Conservation (phyloP, 2,888 invertebrate species). For the Cosmia pyralina region DNA sequence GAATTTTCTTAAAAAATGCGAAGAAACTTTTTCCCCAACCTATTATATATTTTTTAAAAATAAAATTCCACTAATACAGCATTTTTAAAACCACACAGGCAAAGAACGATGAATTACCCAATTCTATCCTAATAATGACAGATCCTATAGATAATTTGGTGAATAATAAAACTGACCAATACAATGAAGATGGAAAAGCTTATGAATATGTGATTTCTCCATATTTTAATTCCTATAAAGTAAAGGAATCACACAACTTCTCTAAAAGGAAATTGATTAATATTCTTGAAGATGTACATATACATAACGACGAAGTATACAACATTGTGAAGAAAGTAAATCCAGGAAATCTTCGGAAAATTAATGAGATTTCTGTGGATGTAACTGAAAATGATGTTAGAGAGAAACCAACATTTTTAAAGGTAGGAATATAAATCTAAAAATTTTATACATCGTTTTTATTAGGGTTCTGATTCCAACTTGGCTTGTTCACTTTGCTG, state of each 20-base stretch:
- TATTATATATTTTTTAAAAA: background rate
- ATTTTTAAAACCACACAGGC: conserved; percentile 63
- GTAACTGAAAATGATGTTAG: conserved; percentile 12
- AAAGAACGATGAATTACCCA: conserved; percentile 68
- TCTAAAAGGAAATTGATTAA: conserved; percentile 82
- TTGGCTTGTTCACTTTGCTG: background rate
- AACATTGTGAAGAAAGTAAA: conserved; percentile 77
- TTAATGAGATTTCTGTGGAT: conserved; percentile 70
- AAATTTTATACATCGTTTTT: background rate
- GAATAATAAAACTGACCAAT: conserved; percentile 50
- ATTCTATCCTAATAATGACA: conserved; percentile 52
- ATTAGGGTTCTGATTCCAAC: too few species aligned
- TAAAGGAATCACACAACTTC: conserved; percentile 69
- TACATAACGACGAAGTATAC: conserved; percentile 74
- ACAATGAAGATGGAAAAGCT: conserved; percentile 53
- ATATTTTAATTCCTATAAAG: conserved; percentile 69
- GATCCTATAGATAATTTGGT: conserved; percentile 53
- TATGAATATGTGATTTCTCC: conserved; percentile 67
- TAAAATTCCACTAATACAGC: background rate
- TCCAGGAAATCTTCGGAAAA: conserved; percentile 71
- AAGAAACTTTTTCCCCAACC: too few species aligned
- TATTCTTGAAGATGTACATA: conserved; percentile 80
- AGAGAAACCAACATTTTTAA: conserved; percentile 12
- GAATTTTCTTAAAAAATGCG: too few species aligned
- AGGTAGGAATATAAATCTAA: conserved; percentile 9